A percentile compares a stretch with the other conserved stretches of the same genome.
These are phyloP conservation scores for Taenioides sp. DNA, from an alignment of 2,797 vertebrate species.

Conservation along the genomic window DNA sequence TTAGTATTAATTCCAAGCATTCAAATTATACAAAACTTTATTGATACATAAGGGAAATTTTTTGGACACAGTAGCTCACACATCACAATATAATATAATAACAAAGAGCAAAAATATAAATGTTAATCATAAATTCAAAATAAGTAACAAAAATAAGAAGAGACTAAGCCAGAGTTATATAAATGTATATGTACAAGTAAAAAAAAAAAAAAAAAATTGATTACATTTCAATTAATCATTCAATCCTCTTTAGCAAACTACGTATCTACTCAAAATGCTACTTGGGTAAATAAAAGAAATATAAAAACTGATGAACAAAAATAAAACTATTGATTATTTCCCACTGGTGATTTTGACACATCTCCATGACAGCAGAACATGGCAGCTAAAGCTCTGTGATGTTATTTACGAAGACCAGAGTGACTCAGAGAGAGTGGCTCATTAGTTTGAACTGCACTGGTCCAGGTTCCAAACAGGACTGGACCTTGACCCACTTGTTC, in stretches of 20 bases:
- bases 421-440: conserved; percentile 21
- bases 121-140: no score
- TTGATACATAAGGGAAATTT: no score
- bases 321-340: background rate
- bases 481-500: conserved; percentile 16
- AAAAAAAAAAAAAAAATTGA: no score
- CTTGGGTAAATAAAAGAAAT: background rate
- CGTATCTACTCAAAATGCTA: background rate
- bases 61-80: no score
- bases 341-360: background rate
- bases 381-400: conserved; percentile 29
- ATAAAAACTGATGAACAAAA: background rate
- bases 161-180: no score
- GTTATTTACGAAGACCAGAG: conserved; percentile 8
- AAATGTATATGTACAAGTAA: no score
- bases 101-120: no score
- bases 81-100: no score
- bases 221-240: background rate
- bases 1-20: no score
- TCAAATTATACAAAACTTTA: no score
- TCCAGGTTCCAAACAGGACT: conserved; percentile 5
- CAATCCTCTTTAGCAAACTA: background rate
- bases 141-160: no score
- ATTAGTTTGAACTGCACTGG: conserved; percentile 10
- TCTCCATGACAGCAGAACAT: conserved; percentile 23